Conservation (phyloP, 2,113 vertebrate genomes). For the Sapayoa aenigma region DNA sequence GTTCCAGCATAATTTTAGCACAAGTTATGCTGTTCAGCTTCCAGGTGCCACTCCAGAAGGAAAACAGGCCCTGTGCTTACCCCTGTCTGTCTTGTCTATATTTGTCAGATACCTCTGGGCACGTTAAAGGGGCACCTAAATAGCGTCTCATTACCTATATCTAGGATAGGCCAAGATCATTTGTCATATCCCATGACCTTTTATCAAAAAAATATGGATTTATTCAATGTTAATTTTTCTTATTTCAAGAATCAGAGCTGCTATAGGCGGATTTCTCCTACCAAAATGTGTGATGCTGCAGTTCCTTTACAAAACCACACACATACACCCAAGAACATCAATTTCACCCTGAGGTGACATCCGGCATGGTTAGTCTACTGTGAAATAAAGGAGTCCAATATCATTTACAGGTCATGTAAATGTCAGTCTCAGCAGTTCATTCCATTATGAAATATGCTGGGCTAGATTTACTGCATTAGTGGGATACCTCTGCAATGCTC, state of each 20-base stretch:
- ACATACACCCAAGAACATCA: not conserved
- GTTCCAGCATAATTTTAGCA: not conserved
- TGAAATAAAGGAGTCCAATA: constrained; percentile 37
- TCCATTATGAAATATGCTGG: not conserved
- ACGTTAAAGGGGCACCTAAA: not conserved
- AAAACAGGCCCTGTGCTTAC: not conserved
- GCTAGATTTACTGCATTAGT: constrained; percentile 15
- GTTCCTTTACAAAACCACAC: not conserved
- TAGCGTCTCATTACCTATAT: not conserved
- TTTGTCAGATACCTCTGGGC: not conserved
- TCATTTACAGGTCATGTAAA: constrained; percentile 30
- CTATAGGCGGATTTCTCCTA: not conserved
- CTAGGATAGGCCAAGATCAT: not conserved
- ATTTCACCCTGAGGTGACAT: constrained; percentile 9
- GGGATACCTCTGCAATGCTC: not conserved
- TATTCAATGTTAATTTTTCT: not conserved
- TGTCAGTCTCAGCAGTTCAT: constrained; percentile 32
- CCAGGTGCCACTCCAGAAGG: not conserved
- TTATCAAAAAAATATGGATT: not conserved
- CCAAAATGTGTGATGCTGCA: not conserved
- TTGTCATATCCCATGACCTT: not conserved
- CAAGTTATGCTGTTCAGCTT: not conserved
- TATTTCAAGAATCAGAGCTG: not conserved
- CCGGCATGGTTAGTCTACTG: constrained; percentile 20
- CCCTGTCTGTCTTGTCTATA: not conserved